Percentiles rank a stretch among this genome's conserved stretches.
These are phyloP conservation scores for Bubo bubo DNA, from an alignment of 2,113 vertebrate species.

Conservation along the genomic window DNA sequence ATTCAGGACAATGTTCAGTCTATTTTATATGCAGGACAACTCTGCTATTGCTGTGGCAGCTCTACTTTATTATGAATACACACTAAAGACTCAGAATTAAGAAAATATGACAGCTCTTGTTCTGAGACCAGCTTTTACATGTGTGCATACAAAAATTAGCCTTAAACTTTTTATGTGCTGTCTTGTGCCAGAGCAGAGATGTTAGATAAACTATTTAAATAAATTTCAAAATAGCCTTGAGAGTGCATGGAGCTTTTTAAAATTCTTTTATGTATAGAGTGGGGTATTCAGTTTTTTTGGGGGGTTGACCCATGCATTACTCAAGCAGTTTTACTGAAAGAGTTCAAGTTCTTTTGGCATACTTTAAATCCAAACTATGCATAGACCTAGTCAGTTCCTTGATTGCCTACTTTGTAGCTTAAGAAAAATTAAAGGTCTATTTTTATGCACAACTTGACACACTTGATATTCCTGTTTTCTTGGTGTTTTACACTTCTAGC, in stretches of 20 bases:
- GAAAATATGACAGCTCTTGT: background rate
- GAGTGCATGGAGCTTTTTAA: background rate
- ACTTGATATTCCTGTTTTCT: background rate
- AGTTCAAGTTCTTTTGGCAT: background rate
- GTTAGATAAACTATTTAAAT: slow-evolving; percentile 1
- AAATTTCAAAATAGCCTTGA: background rate
- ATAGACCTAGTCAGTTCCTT: slow-evolving; percentile 1
- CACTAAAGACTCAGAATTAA: background rate
- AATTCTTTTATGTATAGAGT: background rate
- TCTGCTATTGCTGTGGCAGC: slow-evolving; percentile 19
- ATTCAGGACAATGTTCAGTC: background rate
- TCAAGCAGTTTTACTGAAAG: background rate
- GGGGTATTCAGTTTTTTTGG: background rate
- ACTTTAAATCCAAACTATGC: slow-evolving; percentile 45
- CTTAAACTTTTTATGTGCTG: slow-evolving; percentile 47
- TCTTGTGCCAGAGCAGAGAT: slow-evolving; percentile 18
- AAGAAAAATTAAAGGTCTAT: background rate
- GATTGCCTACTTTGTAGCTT: slow-evolving; percentile 11
- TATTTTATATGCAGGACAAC: background rate
- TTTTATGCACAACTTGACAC: slow-evolving; percentile 21
- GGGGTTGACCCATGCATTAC: background rate
- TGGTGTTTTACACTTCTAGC: background rate
- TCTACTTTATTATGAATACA: slow-evolving; percentile 18
- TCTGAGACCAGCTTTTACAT: background rate
- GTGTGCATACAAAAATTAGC: slow-evolving; percentile 19